phyloP scores from a whole-genome alignment of 1,140 invertebrate genomes.

The Dreissena polymorpha region DNA sequence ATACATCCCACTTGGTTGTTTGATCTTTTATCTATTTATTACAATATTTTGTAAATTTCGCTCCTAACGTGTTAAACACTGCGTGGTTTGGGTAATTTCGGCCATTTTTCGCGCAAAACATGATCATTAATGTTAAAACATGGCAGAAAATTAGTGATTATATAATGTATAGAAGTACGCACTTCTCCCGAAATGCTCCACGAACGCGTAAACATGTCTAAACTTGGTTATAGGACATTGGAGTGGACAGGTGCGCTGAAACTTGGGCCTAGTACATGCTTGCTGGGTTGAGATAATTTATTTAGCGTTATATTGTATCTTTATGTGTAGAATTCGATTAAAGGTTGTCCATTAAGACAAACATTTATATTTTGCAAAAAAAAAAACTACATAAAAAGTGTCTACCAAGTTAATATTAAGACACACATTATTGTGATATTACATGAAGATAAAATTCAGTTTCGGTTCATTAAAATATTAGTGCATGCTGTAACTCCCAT shows the following conservation, averaged over 20 bases:
- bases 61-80: conserved; percentile 56
- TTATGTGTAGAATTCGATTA: too few species aligned
- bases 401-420: too few species aligned
- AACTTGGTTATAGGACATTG: conserved; percentile 36
- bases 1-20: conserved; percentile 49
- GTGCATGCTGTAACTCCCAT: too few species aligned
- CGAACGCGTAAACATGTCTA: conserved; percentile 41
- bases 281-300: too few species aligned
- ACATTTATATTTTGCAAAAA: too few species aligned
- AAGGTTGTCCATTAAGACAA: too few species aligned
- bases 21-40: conserved; percentile 57
- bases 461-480: too few species aligned
- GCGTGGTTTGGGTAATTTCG: conserved; percentile 39
- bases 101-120: conserved; percentile 33
- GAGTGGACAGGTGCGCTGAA: neutral
- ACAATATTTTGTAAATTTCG: conserved; percentile 54
- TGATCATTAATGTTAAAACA: conserved; percentile 53
- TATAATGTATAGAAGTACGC: conserved; percentile 22
- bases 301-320: too few species aligned
- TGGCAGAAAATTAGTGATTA: conserved; percentile 14
- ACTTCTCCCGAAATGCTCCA: conserved; percentile 18
- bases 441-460: too few species aligned
- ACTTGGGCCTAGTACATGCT: neutral
- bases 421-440: too few species aligned
- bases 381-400: too few species aligned